Percentiles rank a stretch among this genome's conserved stretches.
phyloP scores from a whole-genome alignment of 2,797 vertebrate species.

The Pipistrellus kuhlii region DNA sequence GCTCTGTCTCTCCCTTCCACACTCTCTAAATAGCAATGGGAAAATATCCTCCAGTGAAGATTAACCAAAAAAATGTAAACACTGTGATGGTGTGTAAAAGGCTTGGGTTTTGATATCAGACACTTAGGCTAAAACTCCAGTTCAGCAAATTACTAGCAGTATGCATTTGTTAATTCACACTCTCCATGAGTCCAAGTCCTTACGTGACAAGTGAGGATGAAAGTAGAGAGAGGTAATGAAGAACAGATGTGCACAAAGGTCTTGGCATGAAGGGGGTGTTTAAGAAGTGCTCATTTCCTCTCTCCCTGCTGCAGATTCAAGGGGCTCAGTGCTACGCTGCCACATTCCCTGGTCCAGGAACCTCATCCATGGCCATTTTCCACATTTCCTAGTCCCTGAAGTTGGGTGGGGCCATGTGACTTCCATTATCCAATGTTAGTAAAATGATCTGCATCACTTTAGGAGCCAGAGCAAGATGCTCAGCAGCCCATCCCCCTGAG shows the following conservation, averaged over 20 bases:
- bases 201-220: not conserved
- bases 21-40: too few relatives aligned
- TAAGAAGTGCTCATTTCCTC: not conserved
- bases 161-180: not conserved
- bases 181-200: not conserved
- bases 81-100: not conserved
- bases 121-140: not conserved
- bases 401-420: not conserved
- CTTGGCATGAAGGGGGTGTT: not conserved
- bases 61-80: not conserved
- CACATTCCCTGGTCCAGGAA: not conserved
- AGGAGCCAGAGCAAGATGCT: not conserved
- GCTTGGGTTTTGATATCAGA: not conserved
- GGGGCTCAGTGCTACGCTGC: not conserved
- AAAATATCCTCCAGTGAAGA: too few relatives aligned
- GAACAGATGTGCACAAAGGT: not conserved
- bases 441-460: not conserved
- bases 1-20: too few relatives aligned
- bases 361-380: too few relatives aligned
- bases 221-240: not conserved
- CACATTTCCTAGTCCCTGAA: not conserved
- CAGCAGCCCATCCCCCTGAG: not conserved
- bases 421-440: fast-evolving
- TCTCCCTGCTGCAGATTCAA: not conserved
- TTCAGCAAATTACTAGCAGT: not conserved